Conservation (phyloP, 2,797 vertebrate species). For the Malacoctenus gilli region DNA sequence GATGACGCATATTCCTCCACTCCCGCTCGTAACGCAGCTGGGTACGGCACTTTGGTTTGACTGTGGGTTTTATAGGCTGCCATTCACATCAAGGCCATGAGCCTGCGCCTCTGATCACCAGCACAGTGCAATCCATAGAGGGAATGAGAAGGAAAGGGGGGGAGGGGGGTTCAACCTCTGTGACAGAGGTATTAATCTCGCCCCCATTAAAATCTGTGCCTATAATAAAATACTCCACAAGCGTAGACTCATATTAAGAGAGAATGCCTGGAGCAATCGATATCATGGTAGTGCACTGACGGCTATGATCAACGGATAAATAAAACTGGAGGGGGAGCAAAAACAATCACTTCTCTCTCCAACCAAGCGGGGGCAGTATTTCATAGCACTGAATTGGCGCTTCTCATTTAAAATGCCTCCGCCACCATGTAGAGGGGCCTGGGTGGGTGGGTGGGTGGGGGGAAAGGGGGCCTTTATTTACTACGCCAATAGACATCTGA, state of each 20-base stretch:
- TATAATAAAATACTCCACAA: slow-evolving; percentile 75
- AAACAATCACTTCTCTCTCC: slow-evolving; percentile 54
- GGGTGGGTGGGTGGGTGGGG: too few species aligned
- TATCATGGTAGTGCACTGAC: slow-evolving; percentile 49
- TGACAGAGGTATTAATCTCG: slow-evolving; percentile 76
- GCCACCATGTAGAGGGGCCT: too few species aligned
- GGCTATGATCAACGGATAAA: slow-evolving; percentile 69
- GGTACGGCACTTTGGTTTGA: slow-evolving; percentile 65
- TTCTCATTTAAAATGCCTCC: slow-evolving; percentile 31
- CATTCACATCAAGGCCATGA: slow-evolving; percentile 58
- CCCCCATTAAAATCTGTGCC: slow-evolving; percentile 73
- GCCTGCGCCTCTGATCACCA: slow-evolving; percentile 50
- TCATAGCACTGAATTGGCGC: slow-evolving; percentile 55
- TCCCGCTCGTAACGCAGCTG: slow-evolving; percentile 63
- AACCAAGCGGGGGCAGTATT: slow-evolving; percentile 79
- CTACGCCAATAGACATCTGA: slow-evolving; percentile 34
- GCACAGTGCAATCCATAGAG: slow-evolving; percentile 41
- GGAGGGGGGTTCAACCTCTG: slow-evolving; percentile 51
- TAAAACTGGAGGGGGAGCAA: slow-evolving; percentile 50
- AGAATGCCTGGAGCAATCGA: slow-evolving; percentile 67
- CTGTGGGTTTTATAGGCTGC: slow-evolving; percentile 66
- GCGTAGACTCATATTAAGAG: slow-evolving; percentile 70
- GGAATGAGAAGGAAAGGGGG: slow-evolving; percentile 24
- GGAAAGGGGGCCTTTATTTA: slow-evolving; percentile 68
- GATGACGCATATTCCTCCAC: slow-evolving; percentile 61